Percentiles rank a stretch among this genome's conserved stretches.
Conservation (phyloP, 2,113 vertebrate species). For the Centropus unirufus region DNA sequence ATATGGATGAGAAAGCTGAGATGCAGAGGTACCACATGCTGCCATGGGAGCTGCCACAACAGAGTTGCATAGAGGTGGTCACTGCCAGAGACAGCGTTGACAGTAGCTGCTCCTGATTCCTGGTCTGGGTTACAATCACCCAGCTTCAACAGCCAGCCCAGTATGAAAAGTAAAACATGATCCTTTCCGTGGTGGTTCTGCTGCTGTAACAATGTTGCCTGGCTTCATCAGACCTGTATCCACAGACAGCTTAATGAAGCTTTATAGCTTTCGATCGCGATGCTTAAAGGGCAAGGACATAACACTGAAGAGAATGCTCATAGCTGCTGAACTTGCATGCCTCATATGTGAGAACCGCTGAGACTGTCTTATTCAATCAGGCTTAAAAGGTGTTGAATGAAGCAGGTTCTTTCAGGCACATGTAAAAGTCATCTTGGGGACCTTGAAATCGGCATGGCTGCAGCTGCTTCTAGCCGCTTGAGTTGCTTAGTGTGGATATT, state of each 20-base stretch:
- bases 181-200: not conserved
- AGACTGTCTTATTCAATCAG: not conserved
- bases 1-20: not conserved
- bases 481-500: not conserved
- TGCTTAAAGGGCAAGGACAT: not conserved
- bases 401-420: not conserved
- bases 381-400: not conserved
- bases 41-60: not conserved
- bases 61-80: not conserved
- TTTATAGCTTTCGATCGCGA: rapidly evolving
- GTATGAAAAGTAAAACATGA: rapidly evolving
- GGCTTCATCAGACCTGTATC: not conserved
- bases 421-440: not conserved
- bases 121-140: not conserved
- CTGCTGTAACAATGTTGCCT: not conserved
- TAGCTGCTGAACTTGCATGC: not conserved
- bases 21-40: not conserved
- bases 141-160: not conserved
- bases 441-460: not conserved
- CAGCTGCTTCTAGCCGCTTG: not conserved
- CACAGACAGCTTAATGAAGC: not conserved
- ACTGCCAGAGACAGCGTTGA: not conserved
- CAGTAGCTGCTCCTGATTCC: not conserved
- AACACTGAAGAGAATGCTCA: not conserved
- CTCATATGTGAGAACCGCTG: rapidly evolving